Conservation (phyloP, 2,113 vertebrate genomes). For the Cryptotis parvus region DNA sequence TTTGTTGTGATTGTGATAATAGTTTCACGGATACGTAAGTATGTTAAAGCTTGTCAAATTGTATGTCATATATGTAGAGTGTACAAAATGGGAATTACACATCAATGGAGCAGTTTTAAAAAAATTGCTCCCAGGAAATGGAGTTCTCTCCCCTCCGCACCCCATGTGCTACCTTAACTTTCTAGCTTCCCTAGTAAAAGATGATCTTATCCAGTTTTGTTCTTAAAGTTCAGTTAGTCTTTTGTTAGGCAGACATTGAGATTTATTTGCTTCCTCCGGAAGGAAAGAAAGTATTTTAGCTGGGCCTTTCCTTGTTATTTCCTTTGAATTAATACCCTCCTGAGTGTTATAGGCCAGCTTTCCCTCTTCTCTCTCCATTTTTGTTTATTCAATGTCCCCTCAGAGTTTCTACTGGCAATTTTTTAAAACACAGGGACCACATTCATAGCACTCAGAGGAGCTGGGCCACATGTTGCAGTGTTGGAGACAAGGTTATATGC, state of each 20-base stretch:
- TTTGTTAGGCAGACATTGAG: constrained; percentile 9
- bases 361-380: background rate
- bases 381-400: background rate
- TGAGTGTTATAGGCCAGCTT: background rate
- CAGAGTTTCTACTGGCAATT: background rate
- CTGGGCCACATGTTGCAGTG: too few species aligned
- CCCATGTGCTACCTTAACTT: background rate
- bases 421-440: background rate
- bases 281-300: constrained; percentile 21
- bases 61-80: background rate
- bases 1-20: background rate
- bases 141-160: background rate
- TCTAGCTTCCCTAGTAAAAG: background rate
- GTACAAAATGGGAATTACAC: background rate
- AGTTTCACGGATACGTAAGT: background rate
- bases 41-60: background rate
- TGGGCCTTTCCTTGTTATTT: background rate
- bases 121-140: constrained; percentile 15
- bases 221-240: background rate
- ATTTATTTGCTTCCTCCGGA: background rate
- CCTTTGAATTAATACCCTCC: background rate
- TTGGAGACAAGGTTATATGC: too few species aligned
- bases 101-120: background rate
- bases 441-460: background rate
- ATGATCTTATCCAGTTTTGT: background rate